A percentile compares a stretch with the other conserved stretches of the same genome.
Evolutionary conservation across 2,888 invertebrate species (phyloP).

Genomic region (Lamproptera curius): DNA sequence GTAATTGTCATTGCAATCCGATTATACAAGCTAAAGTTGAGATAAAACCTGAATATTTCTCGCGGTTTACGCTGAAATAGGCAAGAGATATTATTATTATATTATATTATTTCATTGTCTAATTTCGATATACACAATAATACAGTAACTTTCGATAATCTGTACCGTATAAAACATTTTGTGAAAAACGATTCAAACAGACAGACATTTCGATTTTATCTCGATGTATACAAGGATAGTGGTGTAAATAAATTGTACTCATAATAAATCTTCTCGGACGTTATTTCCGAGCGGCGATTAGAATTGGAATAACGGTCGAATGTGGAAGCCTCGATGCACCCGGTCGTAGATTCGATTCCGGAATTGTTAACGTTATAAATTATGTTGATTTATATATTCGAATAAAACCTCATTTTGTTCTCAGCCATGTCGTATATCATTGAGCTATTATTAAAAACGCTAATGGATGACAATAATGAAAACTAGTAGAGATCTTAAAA

Average conservation of each 20-base stretch:
- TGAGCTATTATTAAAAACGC: constrained; percentile 5
- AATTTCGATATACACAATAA: no score
- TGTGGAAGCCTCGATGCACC: constrained; percentile 56
- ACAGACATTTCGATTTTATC: constrained; percentile 45
- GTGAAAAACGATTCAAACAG: background rate
- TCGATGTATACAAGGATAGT: constrained; percentile 2
- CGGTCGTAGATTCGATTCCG: constrained; percentile 38
- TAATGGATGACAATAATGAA: no score
- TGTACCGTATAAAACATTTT: no score
- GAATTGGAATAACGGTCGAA: constrained; percentile 49
- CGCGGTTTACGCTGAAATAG: no score
- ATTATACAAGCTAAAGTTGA: no score
- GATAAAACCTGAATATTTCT: no score
- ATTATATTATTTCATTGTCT: no score
- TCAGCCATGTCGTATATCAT: constrained; percentile 8
- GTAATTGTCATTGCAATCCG: no score
- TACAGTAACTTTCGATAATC: no score
- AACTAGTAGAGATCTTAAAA: no score
- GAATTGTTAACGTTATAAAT: constrained; percentile 36
- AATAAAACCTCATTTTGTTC: constrained; percentile 22
- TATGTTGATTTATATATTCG: constrained; percentile 29
- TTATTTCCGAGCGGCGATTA: constrained; percentile 55
- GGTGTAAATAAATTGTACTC: constrained; percentile 20
- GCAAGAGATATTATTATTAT: no score
- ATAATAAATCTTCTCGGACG: constrained; percentile 36